Percentiles rank a stretch among this genome's conserved stretches.
These are phyloP conservation scores for Agrypnus murinus DNA, from an alignment of 2,888 invertebrate genomes.

Conservation along the genomic window DNA sequence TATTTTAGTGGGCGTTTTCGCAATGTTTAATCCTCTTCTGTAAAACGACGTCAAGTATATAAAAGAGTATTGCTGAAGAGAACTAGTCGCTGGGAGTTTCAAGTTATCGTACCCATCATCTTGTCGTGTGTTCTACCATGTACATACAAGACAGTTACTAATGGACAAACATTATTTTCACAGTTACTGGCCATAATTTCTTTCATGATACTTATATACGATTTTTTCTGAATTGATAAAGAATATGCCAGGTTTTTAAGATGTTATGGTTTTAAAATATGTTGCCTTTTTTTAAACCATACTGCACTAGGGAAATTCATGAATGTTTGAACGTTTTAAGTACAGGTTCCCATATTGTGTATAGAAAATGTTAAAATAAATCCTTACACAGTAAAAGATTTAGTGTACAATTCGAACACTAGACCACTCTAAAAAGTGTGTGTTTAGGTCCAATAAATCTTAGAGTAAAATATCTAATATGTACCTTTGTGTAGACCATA, in stretches of 20 bases:
- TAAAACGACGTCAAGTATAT: constrained; percentile 3
- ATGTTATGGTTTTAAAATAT: neutral
- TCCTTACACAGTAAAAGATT: no score
- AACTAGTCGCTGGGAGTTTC: constrained; percentile 9
- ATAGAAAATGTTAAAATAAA: no score
- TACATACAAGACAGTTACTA: constrained; percentile 33
- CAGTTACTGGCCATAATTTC: constrained; percentile 30
- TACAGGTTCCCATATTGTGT: no score
- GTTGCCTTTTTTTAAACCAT: no score
- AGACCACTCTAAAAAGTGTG: no score
- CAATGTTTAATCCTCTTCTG: constrained; percentile 1
- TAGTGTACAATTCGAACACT: no score
- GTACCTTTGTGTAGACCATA: no score
- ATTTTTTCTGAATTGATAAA: neutral
- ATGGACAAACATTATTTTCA: constrained; percentile 34
- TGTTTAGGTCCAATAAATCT: no score
- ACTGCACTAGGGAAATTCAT: no score
- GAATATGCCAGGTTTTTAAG: neutral
- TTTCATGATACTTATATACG: constrained; percentile 8
- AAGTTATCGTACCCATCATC: constrained; percentile 28
- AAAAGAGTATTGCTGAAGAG: constrained; percentile 8
- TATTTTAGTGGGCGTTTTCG: constrained; percentile 24
- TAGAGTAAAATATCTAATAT: no score
- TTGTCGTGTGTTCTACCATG: constrained; percentile 26
- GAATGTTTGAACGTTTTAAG: no score